phyloP scores from a whole-genome alignment of 2,113 vertebrate genomes.

The Ramphastos sulfuratus region DNA sequence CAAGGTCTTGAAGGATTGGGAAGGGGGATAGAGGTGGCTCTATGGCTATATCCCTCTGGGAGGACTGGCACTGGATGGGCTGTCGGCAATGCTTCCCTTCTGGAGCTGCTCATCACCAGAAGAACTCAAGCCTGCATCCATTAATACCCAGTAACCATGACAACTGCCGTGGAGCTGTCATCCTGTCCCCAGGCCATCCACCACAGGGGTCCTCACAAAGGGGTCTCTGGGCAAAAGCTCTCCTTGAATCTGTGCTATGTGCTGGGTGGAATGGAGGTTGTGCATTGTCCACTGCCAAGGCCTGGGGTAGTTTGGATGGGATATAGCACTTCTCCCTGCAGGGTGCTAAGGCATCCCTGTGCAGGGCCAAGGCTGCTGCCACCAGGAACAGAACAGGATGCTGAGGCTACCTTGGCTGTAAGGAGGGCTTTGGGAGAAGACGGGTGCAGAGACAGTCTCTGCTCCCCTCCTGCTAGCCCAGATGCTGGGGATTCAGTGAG shows the following conservation, averaged over 20 bases:
- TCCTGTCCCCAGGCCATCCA: conserved; percentile 49
- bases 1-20: not conserved
- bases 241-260: not conserved
- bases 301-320: not conserved
- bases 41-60: not conserved
- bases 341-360: not conserved
- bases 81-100: not conserved
- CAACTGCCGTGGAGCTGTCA: conserved; percentile 33
- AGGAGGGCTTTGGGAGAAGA: not conserved
- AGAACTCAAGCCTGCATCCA: not conserved
- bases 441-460: not conserved
- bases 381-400: not conserved
- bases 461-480: not conserved
- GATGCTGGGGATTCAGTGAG: conserved; percentile 26
- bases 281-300: rapidly evolving
- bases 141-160: conserved; percentile 57
- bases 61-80: not conserved
- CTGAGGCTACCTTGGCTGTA: not conserved
- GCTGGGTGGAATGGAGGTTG: not conserved
- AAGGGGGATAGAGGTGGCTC: not conserved
- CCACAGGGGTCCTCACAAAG: not conserved
- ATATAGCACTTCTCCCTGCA: rapidly evolving
- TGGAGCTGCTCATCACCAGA: not conserved
- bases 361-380: not conserved
- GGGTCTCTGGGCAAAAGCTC: not conserved